These are phyloP conservation scores for Macrosiphum euphorbiae DNA, from an alignment of 2,888 invertebrate species.

Conservation along the genomic window DNA sequence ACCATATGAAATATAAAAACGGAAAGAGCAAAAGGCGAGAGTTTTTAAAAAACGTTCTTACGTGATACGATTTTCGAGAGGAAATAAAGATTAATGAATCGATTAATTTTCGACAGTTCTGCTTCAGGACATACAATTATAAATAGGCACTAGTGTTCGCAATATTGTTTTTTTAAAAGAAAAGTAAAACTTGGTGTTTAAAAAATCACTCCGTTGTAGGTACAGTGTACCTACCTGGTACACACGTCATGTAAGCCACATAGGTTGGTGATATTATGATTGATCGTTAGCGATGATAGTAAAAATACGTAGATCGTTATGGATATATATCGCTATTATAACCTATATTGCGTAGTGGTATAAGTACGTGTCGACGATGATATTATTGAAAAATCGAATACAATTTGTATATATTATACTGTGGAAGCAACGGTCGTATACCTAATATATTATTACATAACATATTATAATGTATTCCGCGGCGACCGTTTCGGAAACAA, in stretches of 20 bases:
- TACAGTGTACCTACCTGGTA: no score
- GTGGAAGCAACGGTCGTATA: neutral
- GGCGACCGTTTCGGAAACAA: slow-evolving; percentile 2
- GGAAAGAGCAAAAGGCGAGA: neutral
- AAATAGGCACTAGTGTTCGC: neutral
- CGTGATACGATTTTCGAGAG: neutral
- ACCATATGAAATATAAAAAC: neutral
- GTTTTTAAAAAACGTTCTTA: neutral
- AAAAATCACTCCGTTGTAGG: neutral
- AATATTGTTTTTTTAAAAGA: neutral
- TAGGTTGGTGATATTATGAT: neutral
- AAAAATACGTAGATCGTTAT: neutral
- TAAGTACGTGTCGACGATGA: neutral
- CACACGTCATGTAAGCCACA: no score
- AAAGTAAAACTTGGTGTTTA: neutral
- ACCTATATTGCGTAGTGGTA: neutral
- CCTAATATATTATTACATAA: neutral
- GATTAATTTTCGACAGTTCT: neutral
- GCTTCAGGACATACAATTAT: neutral
- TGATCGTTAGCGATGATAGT: neutral
- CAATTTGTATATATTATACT: neutral
- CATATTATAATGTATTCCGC: neutral
- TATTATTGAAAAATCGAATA: neutral
- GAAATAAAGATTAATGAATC: neutral
- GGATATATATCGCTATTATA: no score